Conservation (phyloP, 2,113 vertebrate genomes). For the Rostratula benghalensis region DNA sequence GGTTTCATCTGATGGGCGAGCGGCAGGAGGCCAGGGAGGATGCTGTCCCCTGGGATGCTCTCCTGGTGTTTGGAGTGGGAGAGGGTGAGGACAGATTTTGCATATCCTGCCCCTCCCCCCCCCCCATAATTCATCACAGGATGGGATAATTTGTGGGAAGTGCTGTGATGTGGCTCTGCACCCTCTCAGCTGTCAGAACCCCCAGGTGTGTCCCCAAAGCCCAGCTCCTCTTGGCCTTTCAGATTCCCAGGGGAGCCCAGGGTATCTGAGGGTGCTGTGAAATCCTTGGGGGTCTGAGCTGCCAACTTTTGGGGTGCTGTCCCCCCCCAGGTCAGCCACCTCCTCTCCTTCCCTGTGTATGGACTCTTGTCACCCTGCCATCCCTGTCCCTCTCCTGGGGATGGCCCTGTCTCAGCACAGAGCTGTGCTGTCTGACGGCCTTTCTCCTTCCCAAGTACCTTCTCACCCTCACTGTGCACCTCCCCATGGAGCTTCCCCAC, state of each 20-base stretch:
- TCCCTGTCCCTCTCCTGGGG: neutral
- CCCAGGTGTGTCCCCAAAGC: neutral
- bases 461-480: neutral
- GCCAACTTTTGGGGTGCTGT: neutral
- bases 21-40: neutral
- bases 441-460: neutral
- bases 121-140: rapidly evolving
- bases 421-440: neutral
- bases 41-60: neutral
- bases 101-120: rapidly evolving
- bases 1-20: neutral
- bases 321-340: neutral
- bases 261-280: neutral
- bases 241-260: neutral
- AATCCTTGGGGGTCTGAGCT: neutral
- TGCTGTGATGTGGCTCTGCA: neutral
- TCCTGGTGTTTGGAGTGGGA: rapidly evolving
- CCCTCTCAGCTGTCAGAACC: neutral
- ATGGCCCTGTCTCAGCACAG: neutral
- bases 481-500: neutral
- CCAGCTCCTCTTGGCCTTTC: neutral
- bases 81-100: neutral
- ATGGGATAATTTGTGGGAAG: too few relatives aligned
- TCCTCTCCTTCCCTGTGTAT: neutral
- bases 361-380: rapidly evolving